Evolutionary conservation across 1,140 invertebrate genomes (phyloP).

Genomic region (Atta texana): DNA sequence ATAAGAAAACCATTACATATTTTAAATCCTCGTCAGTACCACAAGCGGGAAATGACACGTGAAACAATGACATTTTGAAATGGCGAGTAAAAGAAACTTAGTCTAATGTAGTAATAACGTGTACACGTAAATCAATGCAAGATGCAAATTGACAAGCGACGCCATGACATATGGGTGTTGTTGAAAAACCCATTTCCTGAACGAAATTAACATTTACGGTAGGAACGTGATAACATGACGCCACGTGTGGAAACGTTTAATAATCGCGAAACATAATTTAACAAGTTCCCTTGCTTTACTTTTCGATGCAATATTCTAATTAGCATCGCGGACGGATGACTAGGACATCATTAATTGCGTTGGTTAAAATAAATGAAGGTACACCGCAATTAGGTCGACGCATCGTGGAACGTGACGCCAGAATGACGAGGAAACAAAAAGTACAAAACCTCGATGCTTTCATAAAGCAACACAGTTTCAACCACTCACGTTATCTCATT

Average conservation of each 20-base stretch:
- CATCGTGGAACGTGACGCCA: background rate
- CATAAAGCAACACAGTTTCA: slow-evolving; percentile 12
- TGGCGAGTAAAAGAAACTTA: background rate
- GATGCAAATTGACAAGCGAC: slow-evolving; percentile 39
- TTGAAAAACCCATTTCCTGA: slow-evolving; percentile 38
- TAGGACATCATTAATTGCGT: slow-evolving; percentile 29
- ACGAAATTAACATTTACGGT: slow-evolving; percentile 43
- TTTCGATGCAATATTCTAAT: slow-evolving; percentile 44
- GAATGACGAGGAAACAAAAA: slow-evolving; percentile 17
- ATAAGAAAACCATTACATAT: slow-evolving; percentile 15
- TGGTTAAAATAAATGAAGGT: slow-evolving; percentile 28
- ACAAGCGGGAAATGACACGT: background rate
- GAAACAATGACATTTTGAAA: slow-evolving; percentile 5
- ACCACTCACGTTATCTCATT: slow-evolving; percentile 30
- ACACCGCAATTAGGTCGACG: slow-evolving; percentile 29
- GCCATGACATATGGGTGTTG: background rate
- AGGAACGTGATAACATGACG: background rate
- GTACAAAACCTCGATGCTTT: background rate
- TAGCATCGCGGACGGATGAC: background rate
- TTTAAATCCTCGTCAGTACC: background rate
- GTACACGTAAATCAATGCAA: slow-evolving; percentile 1
- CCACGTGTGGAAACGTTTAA: slow-evolving; percentile 9
- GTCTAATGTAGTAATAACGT: background rate
- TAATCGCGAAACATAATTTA: slow-evolving; percentile 31
- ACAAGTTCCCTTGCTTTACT: slow-evolving; percentile 6